Conservation (phyloP, 2,888 invertebrate species). For the Hydrotaea diabolus region DNA sequence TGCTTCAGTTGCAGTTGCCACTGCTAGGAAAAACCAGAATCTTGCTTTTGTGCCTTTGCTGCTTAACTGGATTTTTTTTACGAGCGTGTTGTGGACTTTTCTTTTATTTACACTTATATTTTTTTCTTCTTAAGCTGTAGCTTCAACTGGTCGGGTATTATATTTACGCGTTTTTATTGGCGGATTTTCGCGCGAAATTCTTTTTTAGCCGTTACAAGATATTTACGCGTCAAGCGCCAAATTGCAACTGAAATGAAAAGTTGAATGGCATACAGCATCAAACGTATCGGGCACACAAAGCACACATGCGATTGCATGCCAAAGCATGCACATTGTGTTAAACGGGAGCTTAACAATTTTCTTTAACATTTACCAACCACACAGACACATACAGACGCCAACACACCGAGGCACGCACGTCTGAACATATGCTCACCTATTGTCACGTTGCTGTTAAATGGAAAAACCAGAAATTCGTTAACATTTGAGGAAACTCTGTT, state of each 20-base stretch:
- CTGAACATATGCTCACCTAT: not conserved
- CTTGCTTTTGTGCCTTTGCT: not conserved
- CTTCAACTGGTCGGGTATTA: not conserved
- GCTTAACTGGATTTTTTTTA: too few relatives aligned
- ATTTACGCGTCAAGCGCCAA: conserved; percentile 64
- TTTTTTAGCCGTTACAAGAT: conserved; percentile 21
- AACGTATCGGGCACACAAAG: not conserved
- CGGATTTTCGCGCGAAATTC: not conserved
- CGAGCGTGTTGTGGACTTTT: not conserved
- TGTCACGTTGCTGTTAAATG: not conserved
- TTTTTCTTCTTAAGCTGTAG: too few relatives aligned
- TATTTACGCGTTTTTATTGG: not conserved
- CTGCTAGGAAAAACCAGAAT: not conserved
- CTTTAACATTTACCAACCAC: not conserved
- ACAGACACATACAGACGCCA: not conserved
- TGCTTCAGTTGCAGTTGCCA: too few relatives aligned
- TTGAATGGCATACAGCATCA: conserved; percentile 53
- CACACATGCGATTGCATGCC: not conserved
- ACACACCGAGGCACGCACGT: not conserved
- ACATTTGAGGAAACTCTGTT: not conserved
- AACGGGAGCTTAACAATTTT: not conserved
- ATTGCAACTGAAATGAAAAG: conserved; percentile 65
- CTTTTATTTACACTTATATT: not conserved
- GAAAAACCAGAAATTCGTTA: not conserved
- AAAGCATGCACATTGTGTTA: not conserved